phyloP scores from a whole-genome alignment of 2,888 invertebrate genomes.

The Dichetophora obliterata region DNA sequence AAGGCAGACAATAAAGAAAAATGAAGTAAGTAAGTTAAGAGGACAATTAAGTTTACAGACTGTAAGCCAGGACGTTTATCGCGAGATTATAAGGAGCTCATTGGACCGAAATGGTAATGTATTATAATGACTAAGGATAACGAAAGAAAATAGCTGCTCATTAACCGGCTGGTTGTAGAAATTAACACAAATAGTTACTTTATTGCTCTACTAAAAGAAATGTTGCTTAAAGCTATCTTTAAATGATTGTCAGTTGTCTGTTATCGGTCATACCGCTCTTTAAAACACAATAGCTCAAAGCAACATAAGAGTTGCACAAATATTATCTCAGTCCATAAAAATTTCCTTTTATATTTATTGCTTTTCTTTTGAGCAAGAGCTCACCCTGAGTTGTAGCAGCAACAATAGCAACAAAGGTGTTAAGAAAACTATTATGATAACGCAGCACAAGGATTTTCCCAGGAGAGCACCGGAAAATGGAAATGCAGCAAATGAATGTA shows the following conservation, averaged over 20 bases:
- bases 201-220: not conserved
- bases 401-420: not conserved
- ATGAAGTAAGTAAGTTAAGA: slow-evolving; percentile 12
- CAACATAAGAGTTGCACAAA: too few relatives aligned
- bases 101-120: not conserved
- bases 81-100: slow-evolving; percentile 1
- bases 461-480: not conserved
- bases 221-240: too few relatives aligned
- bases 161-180: not conserved
- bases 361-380: not conserved
- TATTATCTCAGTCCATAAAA: too few relatives aligned
- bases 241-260: too few relatives aligned
- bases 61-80: slow-evolving; percentile 6
- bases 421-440: not conserved
- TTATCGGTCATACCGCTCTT: too few relatives aligned
- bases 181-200: not conserved
- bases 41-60: slow-evolving; percentile 23
- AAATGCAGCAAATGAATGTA: not conserved
- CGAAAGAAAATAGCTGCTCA: not conserved
- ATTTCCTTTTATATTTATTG: too few relatives aligned
- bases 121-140: not conserved
- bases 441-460: not conserved
- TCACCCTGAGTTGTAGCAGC: not conserved
- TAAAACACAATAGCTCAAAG: too few relatives aligned
- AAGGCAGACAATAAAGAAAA: not conserved